phyloP scores from a whole-genome alignment of 2,888 invertebrate genomes.

The Phengaris alcon region DNA sequence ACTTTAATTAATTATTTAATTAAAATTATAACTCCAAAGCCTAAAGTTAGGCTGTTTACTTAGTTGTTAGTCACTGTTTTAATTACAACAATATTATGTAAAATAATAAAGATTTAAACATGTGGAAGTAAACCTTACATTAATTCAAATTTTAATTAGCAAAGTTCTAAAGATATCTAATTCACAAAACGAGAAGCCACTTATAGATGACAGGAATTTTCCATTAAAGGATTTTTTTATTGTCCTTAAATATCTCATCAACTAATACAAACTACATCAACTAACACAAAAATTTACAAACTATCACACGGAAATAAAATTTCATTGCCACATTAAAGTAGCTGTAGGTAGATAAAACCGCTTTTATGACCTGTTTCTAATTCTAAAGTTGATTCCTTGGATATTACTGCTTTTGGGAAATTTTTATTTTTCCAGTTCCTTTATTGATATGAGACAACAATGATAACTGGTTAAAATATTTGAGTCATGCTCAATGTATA shows the following conservation, averaged over 20 bases:
- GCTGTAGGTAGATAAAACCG: conserved; percentile 12
- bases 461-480: neutral
- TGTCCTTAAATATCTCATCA: neutral
- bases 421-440: neutral
- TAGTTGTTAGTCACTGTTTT: too few relatives aligned
- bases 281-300: neutral
- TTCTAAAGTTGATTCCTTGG: neutral
- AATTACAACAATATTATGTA: too few relatives aligned
- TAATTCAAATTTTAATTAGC: too few relatives aligned
- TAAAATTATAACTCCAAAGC: too few relatives aligned
- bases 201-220: too few relatives aligned
- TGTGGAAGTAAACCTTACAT: too few relatives aligned
- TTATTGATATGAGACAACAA: neutral
- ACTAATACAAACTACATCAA: neutral
- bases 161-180: too few relatives aligned
- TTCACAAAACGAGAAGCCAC: too few relatives aligned
- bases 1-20: too few relatives aligned
- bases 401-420: neutral
- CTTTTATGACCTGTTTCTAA: neutral
- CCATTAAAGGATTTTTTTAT: neutral
- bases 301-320: neutral
- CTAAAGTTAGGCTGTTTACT: too few relatives aligned
- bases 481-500: neutral
- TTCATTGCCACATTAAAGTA: conserved; percentile 1
- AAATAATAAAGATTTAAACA: too few relatives aligned